Conservation (phyloP, 2,888 invertebrate species). For the Tenthredo amoena region DNA sequence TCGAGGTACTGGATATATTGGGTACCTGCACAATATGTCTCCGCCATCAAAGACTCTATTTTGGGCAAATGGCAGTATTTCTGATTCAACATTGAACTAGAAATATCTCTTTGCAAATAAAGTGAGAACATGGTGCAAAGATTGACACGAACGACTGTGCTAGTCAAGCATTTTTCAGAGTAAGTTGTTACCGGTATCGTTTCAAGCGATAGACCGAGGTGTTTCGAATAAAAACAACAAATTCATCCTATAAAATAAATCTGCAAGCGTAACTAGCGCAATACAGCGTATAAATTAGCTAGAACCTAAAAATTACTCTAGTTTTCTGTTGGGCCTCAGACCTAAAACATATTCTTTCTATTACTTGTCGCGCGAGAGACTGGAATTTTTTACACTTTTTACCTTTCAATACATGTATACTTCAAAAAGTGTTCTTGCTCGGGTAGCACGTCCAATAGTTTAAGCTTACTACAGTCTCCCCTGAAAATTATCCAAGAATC, state of each 20-base stretch:
- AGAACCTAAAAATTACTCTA: slow-evolving; percentile 20
- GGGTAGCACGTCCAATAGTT: neutral
- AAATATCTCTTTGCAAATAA: slow-evolving; percentile 64
- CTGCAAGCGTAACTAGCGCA: slow-evolving; percentile 22
- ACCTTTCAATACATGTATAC: slow-evolving; percentile 29
- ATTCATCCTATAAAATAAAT: slow-evolving; percentile 28
- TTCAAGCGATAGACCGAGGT: slow-evolving; percentile 21
- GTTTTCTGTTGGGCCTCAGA: neutral
- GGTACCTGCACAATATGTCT: slow-evolving; percentile 95
- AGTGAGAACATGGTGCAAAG: slow-evolving; percentile 68
- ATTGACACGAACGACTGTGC: slow-evolving; percentile 73
- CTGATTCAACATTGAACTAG: slow-evolving; percentile 77
- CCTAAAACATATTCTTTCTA: neutral
- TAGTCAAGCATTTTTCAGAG: slow-evolving; percentile 74
- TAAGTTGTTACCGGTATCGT: slow-evolving; percentile 67
- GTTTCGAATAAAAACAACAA: slow-evolving; percentile 28
- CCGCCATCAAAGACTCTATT: slow-evolving; percentile 94
- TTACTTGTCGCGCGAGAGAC: neutral
- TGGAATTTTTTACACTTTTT: slow-evolving; percentile 26
- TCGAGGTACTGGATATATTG: slow-evolving; percentile 96
- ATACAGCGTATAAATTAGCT: slow-evolving; percentile 11
- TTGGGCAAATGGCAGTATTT: slow-evolving; percentile 92
- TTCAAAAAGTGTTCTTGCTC: slow-evolving; percentile 30
- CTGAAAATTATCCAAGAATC: neutral
- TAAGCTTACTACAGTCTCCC: neutral